These are phyloP conservation scores for Psittacara wagleri DNA, from an alignment of 2,113 vertebrate species.

Conservation along the genomic window DNA sequence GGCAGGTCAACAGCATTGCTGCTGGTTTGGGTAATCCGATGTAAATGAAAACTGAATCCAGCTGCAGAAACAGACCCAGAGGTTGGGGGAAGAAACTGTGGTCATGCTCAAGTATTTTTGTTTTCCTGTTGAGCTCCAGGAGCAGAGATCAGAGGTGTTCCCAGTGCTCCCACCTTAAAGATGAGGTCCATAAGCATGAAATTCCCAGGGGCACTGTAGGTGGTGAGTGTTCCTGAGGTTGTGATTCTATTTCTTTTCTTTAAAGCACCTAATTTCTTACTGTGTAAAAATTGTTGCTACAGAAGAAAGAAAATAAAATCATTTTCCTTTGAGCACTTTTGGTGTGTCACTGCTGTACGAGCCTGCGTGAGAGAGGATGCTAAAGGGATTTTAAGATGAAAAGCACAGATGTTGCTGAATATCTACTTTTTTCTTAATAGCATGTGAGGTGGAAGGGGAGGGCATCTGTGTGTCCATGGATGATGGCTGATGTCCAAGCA, in stretches of 20 bases:
- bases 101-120: accelerated
- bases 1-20: accelerated
- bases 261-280: background rate
- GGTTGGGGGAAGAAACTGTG: background rate
- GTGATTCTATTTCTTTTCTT: background rate
- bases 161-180: background rate
- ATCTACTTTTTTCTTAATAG: background rate
- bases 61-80: background rate
- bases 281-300: background rate
- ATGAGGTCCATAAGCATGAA: background rate
- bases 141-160: background rate
- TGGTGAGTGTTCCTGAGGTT: no score
- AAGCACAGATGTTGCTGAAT: background rate
- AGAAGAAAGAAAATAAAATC: constrained; percentile 3
- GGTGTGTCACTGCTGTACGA: background rate
- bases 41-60: background rate
- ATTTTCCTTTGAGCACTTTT: background rate
- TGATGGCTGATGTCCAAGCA: background rate
- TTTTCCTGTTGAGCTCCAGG: background rate
- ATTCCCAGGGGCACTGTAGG: accelerated
- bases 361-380: background rate
- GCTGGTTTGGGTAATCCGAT: background rate
- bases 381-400: background rate
- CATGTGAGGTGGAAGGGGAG: background rate
- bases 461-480: accelerated